Evolutionary conservation across 2,113 vertebrate genomes (phyloP), one percentile per base, ranked within the genome.

Genomic region (Piprites chloris): DNA sequence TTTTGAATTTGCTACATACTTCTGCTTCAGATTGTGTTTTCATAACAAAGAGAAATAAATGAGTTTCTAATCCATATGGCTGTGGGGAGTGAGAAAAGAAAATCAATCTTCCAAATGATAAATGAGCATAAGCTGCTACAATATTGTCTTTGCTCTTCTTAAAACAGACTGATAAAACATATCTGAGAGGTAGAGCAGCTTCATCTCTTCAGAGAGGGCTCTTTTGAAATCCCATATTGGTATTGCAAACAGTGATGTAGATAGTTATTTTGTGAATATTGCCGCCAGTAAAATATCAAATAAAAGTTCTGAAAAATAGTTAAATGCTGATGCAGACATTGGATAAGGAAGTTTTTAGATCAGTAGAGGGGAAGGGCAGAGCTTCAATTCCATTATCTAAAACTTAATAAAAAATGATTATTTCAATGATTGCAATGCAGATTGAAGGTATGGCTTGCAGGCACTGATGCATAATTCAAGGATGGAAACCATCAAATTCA

Each of bases 21-120:
- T 92, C 23, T 0, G 0, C 44, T 85, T 89, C 73, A 95, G 47
- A 30, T 14, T 89, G 14, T 95, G 50, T 81, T 89, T 92, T 87
- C 39, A 41, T 92, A 90, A 95, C 75, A 92, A 63, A 78, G 61
- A 81, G 41, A 95, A 96, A 95, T 89, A 93, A 96, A 91, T 89
- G 8, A 65, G 15, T 78, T 92, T 84, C 59, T 95, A 87, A 84
- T 84, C 68, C 61, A 59, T 92, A 78, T 89, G 88, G 27, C 52
- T 84, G 26, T 61, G 46, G 26, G 67, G 39, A 92, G 33, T 49
- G 17, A 59, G 56, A 53, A 93, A 75, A 89, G 53, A 33, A 81
- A 93, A 89, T 77, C 59, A 67, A 35, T 85, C 68, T 89, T 90
- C 39, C 33, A 81, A 90, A 74, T 62, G 37, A 86, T 89, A 90